Conservation (phyloP, 2,797 vertebrate species). For the Mareca strepera region DNA sequence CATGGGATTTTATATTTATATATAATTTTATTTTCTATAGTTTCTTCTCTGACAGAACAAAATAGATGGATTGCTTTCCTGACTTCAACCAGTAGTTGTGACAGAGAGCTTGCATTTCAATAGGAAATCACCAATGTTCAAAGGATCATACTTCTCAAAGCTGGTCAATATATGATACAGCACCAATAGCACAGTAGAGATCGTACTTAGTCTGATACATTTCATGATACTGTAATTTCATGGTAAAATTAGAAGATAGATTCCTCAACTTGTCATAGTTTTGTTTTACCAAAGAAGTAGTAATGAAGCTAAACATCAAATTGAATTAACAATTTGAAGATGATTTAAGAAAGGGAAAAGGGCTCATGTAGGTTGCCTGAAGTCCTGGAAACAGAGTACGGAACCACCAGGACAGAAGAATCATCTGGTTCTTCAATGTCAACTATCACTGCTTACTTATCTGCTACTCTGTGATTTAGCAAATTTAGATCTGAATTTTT, state of each 20-base stretch:
- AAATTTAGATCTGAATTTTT: slow-evolving; percentile 37
- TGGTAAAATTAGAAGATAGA: not conserved
- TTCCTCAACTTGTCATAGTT: not conserved
- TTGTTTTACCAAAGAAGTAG: not conserved
- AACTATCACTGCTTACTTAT: not conserved
- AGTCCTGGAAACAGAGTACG: not conserved
- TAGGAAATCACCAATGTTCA: not conserved
- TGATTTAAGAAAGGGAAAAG: not conserved
- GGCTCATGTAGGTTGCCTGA: not conserved
- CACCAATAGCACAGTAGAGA: not conserved
- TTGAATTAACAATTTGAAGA: slow-evolving; percentile 12
- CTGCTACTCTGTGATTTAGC: slow-evolving; percentile 1
- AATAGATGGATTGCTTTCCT: not conserved
- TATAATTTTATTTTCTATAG: not conserved
- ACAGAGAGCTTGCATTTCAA: not conserved
- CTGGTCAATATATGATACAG: not conserved
- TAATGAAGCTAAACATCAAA: not conserved
- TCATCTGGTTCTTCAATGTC: not conserved
- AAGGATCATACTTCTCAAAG: not conserved
- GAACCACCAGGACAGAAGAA: accelerated
- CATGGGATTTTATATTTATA: not conserved
- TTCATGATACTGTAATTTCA: not conserved
- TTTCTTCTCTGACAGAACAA: not conserved
- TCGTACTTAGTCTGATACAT: not conserved
- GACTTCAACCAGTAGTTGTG: not conserved